Evolutionary conservation across 2,113 vertebrate species (phyloP).

Genomic region (Otis tarda): DNA sequence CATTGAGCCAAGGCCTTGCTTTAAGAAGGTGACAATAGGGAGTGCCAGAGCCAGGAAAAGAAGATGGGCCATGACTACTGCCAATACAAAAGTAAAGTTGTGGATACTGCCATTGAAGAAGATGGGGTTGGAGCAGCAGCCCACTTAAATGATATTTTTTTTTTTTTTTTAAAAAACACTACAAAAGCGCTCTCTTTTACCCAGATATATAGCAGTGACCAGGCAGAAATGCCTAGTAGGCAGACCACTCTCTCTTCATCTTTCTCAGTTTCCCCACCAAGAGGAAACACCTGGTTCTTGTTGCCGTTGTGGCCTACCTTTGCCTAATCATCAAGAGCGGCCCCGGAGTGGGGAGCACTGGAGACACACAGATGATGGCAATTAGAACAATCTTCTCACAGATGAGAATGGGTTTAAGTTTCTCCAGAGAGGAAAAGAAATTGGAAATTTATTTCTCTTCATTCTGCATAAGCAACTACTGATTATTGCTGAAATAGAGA

Average conservation of each 20-base stretch:
- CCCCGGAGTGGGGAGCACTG: background rate
- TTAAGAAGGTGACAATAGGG: background rate
- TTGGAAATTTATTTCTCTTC: background rate
- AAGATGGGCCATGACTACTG: fast-evolving
- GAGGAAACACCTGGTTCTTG: background rate
- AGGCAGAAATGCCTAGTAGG: fast-evolving
- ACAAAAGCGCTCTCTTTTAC: background rate
- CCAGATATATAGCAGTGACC: fast-evolving
- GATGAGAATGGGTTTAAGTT: background rate
- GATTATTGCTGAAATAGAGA: background rate
- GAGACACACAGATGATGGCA: background rate
- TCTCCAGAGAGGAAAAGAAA: background rate
- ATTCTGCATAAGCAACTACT: background rate
- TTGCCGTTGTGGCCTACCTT: background rate
- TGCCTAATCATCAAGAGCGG: background rate
- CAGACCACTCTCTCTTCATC: fast-evolving
- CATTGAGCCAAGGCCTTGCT: fast-evolving
- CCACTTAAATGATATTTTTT: fast-evolving
- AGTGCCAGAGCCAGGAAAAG: fast-evolving
- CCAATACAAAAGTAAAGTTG: background rate
- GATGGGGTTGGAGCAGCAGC: background rate
- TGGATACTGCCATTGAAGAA: background rate
- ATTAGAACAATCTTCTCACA: background rate
- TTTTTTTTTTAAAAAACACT: background rate
- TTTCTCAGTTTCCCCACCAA: background rate